Percentiles rank a stretch among this genome's conserved stretches.
phyloP scores from a whole-genome alignment of 2,888 invertebrate genomes.

The Sinhomidia bicolor region DNA sequence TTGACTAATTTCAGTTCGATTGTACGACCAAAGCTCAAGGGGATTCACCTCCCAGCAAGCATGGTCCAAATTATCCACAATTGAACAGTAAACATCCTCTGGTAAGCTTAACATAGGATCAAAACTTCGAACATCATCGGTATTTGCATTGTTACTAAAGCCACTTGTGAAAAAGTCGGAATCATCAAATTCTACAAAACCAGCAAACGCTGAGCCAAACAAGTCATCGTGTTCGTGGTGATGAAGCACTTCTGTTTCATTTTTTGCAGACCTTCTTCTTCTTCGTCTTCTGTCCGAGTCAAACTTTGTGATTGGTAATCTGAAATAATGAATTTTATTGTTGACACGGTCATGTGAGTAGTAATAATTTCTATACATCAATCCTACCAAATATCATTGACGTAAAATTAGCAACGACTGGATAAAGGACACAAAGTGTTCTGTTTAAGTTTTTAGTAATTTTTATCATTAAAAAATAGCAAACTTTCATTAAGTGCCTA shows the following conservation, averaged over 20 bases:
- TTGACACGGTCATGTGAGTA: background rate
- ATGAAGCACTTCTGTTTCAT: background rate
- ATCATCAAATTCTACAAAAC: constrained; percentile 77
- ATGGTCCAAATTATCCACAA: constrained; percentile 85
- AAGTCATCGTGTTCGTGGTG: constrained; percentile 39
- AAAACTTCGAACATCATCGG: constrained; percentile 79
- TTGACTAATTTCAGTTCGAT: constrained; percentile 83
- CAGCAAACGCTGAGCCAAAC: constrained; percentile 67
- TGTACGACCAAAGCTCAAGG: constrained; percentile 88
- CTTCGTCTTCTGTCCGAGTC: constrained; percentile 45
- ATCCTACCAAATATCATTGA: too few relatives aligned
- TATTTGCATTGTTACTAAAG: background rate
- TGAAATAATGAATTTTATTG: background rate
- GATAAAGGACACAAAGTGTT: too few relatives aligned
- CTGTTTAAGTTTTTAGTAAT: too few relatives aligned
- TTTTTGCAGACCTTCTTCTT: constrained; percentile 17
- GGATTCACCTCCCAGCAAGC: constrained; percentile 87
- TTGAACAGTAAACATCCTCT: constrained; percentile 85
- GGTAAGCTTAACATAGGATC: constrained; percentile 85
- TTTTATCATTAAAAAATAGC: too few relatives aligned
- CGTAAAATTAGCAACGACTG: too few relatives aligned
- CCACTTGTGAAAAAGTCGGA: constrained; percentile 65
- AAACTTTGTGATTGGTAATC: constrained; percentile 78
- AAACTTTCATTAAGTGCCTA: too few relatives aligned
- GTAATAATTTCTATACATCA: background rate